Evolutionary conservation across 2,113 vertebrate genomes (phyloP).

Genomic region (Mesocricetus auratus): DNA sequence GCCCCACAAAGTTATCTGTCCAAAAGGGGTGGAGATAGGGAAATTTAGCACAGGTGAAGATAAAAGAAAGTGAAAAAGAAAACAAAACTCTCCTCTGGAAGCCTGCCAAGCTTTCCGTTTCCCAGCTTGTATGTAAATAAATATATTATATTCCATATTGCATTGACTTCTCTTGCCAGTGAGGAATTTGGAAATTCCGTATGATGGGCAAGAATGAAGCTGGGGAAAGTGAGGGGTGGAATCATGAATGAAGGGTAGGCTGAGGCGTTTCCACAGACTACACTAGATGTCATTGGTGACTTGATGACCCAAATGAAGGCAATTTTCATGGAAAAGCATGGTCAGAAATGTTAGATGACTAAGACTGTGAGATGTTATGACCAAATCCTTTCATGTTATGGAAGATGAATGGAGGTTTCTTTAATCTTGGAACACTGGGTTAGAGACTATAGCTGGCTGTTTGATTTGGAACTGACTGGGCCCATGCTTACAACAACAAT

Average conservation of each 20-base stretch:
- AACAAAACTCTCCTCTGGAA: too few species aligned
- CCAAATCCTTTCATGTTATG: not conserved
- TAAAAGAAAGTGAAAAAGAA: too few species aligned
- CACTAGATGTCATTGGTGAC: not conserved
- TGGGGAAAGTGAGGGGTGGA: not conserved
- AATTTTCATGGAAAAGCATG: constrained; percentile 3
- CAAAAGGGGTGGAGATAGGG: too few species aligned
- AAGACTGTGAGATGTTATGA: not conserved
- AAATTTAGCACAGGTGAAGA: too few species aligned
- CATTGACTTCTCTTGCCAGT: too few species aligned
- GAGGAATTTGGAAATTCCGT: not conserved
- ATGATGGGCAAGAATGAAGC: not conserved
- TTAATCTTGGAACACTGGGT: not conserved
- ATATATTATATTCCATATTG: too few species aligned
- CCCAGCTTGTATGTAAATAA: too few species aligned
- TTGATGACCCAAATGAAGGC: constrained; percentile 21
- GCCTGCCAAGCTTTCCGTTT: too few species aligned
- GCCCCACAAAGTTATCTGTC: too few species aligned
- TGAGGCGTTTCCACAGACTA: not conserved
- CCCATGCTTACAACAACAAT: not conserved
- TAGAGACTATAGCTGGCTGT: constrained; percentile 8
- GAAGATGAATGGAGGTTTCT: not conserved
- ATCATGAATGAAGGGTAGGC: not conserved
- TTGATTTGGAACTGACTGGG: not conserved
- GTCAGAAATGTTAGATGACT: not conserved